Conservation (phyloP, 2,113 vertebrate species). For the Pterocles gutturalis region DNA sequence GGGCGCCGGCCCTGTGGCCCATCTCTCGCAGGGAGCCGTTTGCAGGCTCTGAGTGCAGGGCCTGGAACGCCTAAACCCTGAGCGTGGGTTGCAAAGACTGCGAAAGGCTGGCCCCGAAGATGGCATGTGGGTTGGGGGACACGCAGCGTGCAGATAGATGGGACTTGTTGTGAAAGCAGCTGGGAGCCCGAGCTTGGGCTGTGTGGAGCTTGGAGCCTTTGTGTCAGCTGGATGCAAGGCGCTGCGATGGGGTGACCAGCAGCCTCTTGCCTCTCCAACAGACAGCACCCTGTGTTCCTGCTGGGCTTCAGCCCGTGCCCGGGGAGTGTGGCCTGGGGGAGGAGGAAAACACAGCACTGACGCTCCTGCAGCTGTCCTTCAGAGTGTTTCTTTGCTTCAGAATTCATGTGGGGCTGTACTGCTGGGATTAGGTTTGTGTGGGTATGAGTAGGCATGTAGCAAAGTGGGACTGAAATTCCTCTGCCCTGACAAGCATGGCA, state of each 20-base stretch:
- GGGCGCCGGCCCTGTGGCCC: fast-evolving
- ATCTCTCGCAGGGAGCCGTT: background rate
- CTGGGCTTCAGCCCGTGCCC: fast-evolving
- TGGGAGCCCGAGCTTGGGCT: background rate
- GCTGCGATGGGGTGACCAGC: background rate
- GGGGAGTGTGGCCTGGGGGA: background rate
- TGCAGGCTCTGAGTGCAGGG: fast-evolving
- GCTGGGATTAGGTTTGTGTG: background rate
- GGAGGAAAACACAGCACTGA: background rate
- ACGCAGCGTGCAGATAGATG: fast-evolving
- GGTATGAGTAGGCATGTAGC: background rate
- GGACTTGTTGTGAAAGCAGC: fast-evolving
- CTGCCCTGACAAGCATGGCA: background rate
- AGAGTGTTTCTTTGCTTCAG: background rate
- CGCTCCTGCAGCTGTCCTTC: background rate
- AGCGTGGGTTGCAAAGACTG: fast-evolving
- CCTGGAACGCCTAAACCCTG: fast-evolving
- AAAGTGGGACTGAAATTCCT: background rate
- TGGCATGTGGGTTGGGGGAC: fast-evolving
- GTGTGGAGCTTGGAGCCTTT: background rate
- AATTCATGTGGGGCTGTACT: background rate
- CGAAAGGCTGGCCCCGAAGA: fast-evolving
- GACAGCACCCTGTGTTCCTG: background rate
- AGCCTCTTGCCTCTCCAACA: background rate
- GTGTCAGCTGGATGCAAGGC: fast-evolving